Evolutionary conservation across 2,797 vertebrate genomes (phyloP), one percentile per base, ranked within the genome.

Genomic region (Bovichtus variegatus): DNA sequence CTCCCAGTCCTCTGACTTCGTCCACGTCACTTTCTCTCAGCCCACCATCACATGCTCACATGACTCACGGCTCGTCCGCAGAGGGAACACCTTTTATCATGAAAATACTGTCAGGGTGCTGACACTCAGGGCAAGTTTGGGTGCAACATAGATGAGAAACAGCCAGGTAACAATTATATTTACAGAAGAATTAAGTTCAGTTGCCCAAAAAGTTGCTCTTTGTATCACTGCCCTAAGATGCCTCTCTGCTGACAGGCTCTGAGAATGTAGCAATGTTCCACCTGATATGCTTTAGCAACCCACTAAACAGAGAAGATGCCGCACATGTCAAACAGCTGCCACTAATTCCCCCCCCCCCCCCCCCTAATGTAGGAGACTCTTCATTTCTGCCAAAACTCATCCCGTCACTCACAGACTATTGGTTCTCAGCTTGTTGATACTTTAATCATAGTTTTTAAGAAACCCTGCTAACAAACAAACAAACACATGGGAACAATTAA

Each of bases 281-380:
- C 89, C 80, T 78, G 86, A 94, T 93, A 92, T 88, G 94, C 92
- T 95, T 94, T 93, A 94, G 93, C 92, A 92, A 88, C 80, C 75
- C 40, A 76, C 71, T 57, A 5, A 83, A 73, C 84, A 74, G 31
- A 18, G 44, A 41, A 63, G 54, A 86, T 70, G 69, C 65, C 69
- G 34, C 19, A 71, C 18, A 25, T 66, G 47, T 10, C 31, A 46
- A 78, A 66, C 69, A 43, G 60, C 71, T 21, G 51, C 58, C 63
- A 66, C 61, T 55, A 75, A 74, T 12, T 43, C 16, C 51, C 4
- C 41, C 19, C 29, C 5, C 29, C 36, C 40, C 40, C 29, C 5
- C 29, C 36, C 40, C 40, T 2, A 34, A 27, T 12, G 2, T 18
- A 57, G 6, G 16, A 51, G 21, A 60, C 36, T 5, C 19, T 44